These are phyloP conservation scores for Macquaria ambigua DNA, from an alignment of 2,113 vertebrate species.

Conservation along the genomic window DNA sequence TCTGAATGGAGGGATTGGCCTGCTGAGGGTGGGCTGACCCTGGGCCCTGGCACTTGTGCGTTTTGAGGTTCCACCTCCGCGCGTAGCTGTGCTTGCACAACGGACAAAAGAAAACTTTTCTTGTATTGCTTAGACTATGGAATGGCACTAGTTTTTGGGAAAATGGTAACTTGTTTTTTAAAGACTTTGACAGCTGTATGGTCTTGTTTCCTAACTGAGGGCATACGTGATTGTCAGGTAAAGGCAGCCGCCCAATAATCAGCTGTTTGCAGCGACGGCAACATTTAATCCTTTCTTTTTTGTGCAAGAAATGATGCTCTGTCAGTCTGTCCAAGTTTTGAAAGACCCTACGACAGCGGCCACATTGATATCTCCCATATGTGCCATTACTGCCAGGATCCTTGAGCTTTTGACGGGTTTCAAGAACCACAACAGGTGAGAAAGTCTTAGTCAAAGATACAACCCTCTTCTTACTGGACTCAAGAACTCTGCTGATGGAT, in stretches of 20 bases:
- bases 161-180: constrained; percentile 45
- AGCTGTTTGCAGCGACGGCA: constrained; percentile 83
- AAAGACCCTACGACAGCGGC: constrained; percentile 83
- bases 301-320: constrained; percentile 85
- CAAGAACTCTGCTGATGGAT: constrained; percentile 71
- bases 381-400: constrained; percentile 60
- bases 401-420: constrained; percentile 84
- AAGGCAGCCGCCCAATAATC: constrained; percentile 78
- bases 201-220: constrained; percentile 47
- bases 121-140: constrained; percentile 64
- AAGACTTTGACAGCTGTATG: constrained; percentile 26
- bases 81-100: constrained; percentile 84
- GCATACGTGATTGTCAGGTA: constrained; percentile 81
- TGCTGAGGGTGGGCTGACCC: constrained; percentile 9
- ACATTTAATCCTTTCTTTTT: constrained; percentile 84
- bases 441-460: constrained; percentile 81
- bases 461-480: constrained; percentile 72
- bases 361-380: constrained; percentile 81
- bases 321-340: constrained; percentile 78
- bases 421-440: constrained; percentile 86
- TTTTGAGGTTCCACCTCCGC: constrained; percentile 82
- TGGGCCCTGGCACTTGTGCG: constrained; percentile 79
- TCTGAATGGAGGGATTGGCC: constrained; percentile 22
- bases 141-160: constrained; percentile 61
- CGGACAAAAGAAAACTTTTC: constrained; percentile 79